Percentiles rank a stretch among this genome's conserved stretches.
Conservation (phyloP, 2,797 vertebrate species). For the Loris lydekkerianus region DNA sequence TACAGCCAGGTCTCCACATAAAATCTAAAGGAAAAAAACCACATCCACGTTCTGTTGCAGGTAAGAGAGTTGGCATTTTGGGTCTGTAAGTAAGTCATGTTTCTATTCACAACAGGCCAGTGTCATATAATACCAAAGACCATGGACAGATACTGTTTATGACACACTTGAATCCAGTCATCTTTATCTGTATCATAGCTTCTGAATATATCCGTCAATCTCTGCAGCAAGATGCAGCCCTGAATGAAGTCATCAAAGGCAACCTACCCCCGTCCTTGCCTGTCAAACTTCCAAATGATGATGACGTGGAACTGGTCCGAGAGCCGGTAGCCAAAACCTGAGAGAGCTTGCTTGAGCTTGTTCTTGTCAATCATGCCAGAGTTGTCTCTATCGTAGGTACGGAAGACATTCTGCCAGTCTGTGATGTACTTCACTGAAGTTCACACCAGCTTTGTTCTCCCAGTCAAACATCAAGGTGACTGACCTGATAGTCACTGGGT, state of each 20-base stretch:
- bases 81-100: constrained; percentile 70
- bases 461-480: constrained; percentile 94
- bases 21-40: constrained; percentile 73
- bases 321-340: constrained; percentile 98
- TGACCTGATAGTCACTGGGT: too few species aligned
- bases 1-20: constrained; percentile 70
- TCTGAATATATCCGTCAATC: constrained; percentile 97
- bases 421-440: constrained; percentile 99
- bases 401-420: constrained; percentile 99
- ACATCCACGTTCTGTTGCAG: constrained; percentile 54
- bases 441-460: constrained; percentile 98
- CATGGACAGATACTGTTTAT: constrained; percentile 99
- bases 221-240: constrained; percentile 98
- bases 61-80: constrained; percentile 86
- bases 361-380: constrained; percentile 99
- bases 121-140: constrained; percentile 97
- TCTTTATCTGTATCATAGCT: constrained; percentile 98
- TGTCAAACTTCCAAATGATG: constrained; percentile 98
- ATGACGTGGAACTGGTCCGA: constrained; percentile 98
- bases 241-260: constrained; percentile 99
- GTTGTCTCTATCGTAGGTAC: constrained; percentile 98
- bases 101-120: background rate
- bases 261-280: constrained; percentile 97
- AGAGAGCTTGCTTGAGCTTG: constrained; percentile 98
- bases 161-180: constrained; percentile 99